Conservation (phyloP, 2,888 invertebrate species). For the Nomada ferruginata region DNA sequence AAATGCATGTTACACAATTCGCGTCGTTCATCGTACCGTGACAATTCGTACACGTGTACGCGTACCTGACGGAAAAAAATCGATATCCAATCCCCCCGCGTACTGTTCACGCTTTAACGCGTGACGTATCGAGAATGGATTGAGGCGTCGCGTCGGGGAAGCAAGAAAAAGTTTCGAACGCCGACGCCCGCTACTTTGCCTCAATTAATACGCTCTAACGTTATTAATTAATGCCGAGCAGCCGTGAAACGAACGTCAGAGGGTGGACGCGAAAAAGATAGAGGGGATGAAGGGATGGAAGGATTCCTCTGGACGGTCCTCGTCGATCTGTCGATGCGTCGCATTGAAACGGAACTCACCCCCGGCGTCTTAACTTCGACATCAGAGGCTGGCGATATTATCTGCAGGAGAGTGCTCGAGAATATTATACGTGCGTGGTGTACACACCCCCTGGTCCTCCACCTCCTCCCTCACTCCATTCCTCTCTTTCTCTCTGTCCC, state of each 20-base stretch:
- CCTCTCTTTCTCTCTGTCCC: constrained; percentile 5
- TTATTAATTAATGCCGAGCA: constrained; percentile 78
- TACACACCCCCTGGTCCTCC: constrained; percentile 48
- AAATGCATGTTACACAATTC: no score
- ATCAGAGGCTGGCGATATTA: constrained; percentile 79
- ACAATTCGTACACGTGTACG: no score
- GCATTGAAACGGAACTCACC: constrained; percentile 53
- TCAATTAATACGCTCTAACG: constrained; percentile 80
- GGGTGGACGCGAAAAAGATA: background rate
- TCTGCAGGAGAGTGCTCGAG: constrained; percentile 80
- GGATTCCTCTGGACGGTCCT: constrained; percentile 36
- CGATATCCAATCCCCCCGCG: constrained; percentile 27
- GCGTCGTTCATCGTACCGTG: no score
- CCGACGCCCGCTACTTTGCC: constrained; percentile 70
- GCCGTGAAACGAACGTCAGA: constrained; percentile 46
- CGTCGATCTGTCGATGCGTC: constrained; percentile 53
- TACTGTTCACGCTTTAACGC: constrained; percentile 29
- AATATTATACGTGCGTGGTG: constrained; percentile 78
- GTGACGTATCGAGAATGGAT: constrained; percentile 17
- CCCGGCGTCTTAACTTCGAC: constrained; percentile 73
- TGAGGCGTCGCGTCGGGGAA: constrained; percentile 7
- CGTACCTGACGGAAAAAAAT: background rate
- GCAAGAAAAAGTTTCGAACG: constrained; percentile 58
- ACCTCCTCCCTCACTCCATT: background rate
- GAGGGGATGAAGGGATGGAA: constrained; percentile 33